Percentiles rank a stretch among this genome's conserved stretches.
These are phyloP conservation scores for Propsilocerus akamusi DNA, from an alignment of 1,140 invertebrate species.

Conservation along the genomic window DNA sequence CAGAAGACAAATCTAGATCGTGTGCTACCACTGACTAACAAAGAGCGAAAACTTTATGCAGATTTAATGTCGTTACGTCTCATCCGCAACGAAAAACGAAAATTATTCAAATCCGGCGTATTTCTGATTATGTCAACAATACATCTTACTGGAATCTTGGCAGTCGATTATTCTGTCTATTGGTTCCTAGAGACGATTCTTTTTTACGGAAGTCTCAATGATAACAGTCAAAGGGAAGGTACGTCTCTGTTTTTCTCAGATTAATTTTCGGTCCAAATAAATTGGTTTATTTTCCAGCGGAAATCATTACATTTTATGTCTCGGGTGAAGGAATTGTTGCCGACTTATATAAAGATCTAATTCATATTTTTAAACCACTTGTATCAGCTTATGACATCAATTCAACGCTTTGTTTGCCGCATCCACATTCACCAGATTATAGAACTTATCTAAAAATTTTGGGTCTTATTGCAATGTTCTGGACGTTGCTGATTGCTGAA, in stretches of 20 bases:
- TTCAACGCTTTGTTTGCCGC: slow-evolving; percentile 41
- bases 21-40: slow-evolving; percentile 45
- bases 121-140: slow-evolving; percentile 39
- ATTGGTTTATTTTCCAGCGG: slow-evolving; percentile 5
- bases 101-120: slow-evolving; percentile 35
- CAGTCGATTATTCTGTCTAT: slow-evolving; percentile 53
- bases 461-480: slow-evolving; percentile 34
- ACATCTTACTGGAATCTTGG: slow-evolving; percentile 46
- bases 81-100: slow-evolving; percentile 34
- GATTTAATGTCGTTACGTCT: slow-evolving; percentile 37
- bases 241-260: background rate
- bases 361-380: slow-evolving; percentile 35
- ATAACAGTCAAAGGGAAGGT: background rate
- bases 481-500: slow-evolving; percentile 52
- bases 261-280: background rate
- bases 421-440: slow-evolving; percentile 41
- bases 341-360: slow-evolving; percentile 37
- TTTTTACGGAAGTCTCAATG: slow-evolving; percentile 34
- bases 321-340: slow-evolving; percentile 39
- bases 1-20: slow-evolving; percentile 35
- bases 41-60: slow-evolving; percentile 29
- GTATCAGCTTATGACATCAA: slow-evolving; percentile 31
- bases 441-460: slow-evolving; percentile 41
- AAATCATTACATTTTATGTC: slow-evolving; percentile 15
- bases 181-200: slow-evolving; percentile 48